A percentile compares a stretch with the other conserved stretches of the same genome.
These are phyloP conservation scores for Drosophila vallismaia DNA, from an alignment of 2,888 invertebrate genomes.

Conservation along the genomic window DNA sequence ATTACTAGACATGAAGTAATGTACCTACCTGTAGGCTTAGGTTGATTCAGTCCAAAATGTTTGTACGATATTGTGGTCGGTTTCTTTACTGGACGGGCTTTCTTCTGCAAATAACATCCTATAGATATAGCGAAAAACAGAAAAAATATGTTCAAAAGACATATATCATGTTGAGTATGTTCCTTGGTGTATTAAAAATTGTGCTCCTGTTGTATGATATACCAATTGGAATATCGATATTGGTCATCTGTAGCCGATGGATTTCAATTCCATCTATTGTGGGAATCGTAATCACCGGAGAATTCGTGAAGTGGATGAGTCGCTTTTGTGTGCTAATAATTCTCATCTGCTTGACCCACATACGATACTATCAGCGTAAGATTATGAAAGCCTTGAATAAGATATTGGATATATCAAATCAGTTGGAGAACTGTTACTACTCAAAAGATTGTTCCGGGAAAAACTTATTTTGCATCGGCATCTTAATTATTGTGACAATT, in stretches of 20 bases:
- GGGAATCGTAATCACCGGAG: not conserved
- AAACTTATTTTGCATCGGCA: not conserved
- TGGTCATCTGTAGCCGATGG: not conserved
- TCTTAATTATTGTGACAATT: not conserved
- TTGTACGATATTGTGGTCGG: slow-evolving; percentile 10
- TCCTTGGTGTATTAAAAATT: slow-evolving; percentile 3
- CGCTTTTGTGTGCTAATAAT: slow-evolving; percentile 3
- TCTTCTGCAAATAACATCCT: slow-evolving; percentile 14
- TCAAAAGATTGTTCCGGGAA: not conserved
- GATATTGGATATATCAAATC: slow-evolving; percentile 6
- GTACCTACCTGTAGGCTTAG: not conserved
- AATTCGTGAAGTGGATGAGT: slow-evolving; percentile 4
- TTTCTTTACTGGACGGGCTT: slow-evolving; percentile 13
- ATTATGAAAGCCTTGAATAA: not conserved
- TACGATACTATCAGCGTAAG: slow-evolving; percentile 8
- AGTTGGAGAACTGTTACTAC: slow-evolving; percentile 6
- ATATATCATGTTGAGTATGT: not conserved
- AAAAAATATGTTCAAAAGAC: slow-evolving; percentile 11
- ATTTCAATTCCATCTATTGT: not conserved
- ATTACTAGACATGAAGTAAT: slow-evolving; percentile 13
- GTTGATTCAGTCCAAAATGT: slow-evolving; percentile 16
- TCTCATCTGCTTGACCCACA: slow-evolving; percentile 14
- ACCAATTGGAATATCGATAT: not conserved
- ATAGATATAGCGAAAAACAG: slow-evolving; percentile 2
- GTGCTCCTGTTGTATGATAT: slow-evolving; percentile 1